Evolutionary conservation across 2,113 vertebrate genomes (phyloP).

Genomic region (Apteryx mantelli): DNA sequence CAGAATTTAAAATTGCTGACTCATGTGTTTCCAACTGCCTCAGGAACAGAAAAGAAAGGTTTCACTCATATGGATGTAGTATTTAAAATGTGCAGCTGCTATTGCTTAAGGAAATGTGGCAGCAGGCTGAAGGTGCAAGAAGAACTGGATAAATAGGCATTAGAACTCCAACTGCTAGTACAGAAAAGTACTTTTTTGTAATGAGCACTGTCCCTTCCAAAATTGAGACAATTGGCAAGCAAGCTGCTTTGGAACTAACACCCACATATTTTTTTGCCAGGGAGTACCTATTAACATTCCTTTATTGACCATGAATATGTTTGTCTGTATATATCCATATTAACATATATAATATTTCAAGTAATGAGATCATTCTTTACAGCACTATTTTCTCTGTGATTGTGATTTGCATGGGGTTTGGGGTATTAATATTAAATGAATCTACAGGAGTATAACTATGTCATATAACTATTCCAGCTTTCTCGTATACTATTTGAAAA

Average conservation of each 20-base stretch:
- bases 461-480: not conserved
- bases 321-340: not conserved
- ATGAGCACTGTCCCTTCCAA: not conserved
- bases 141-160: not conserved
- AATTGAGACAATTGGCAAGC: not conserved
- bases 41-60: not conserved
- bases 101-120: not conserved
- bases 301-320: not conserved
- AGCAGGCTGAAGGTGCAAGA: not conserved
- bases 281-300: not conserved
- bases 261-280: not conserved
- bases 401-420: too few relatives aligned
- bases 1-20: not conserved
- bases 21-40: not conserved
- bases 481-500: not conserved
- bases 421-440: too few relatives aligned
- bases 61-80: not conserved
- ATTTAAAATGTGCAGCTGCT: not conserved
- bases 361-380: not conserved
- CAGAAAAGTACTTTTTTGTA: not conserved
- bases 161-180: not conserved
- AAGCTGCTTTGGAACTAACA: not conserved
- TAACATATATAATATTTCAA: not conserved
- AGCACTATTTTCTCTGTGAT: too few relatives aligned
- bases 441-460: not conserved